Evolutionary conservation across 2,888 invertebrate genomes (phyloP), one percentile per base, ranked within the genome.

Genomic region (Caenorhabditis angaria): DNA sequence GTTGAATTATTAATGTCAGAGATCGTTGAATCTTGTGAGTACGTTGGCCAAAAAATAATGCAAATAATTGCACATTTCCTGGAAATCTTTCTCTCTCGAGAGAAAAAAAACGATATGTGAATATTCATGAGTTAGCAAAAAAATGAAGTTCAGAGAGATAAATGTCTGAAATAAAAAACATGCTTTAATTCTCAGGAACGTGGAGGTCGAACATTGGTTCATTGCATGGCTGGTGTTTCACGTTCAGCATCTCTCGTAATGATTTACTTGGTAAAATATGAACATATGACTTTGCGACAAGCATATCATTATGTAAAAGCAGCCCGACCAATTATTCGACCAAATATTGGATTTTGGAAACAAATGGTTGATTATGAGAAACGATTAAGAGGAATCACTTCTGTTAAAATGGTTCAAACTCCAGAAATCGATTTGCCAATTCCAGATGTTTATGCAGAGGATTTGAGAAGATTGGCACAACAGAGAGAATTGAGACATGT

Each of bases 141-240:
- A 27, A 53, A 27, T 25, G 60, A n/a, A 14, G 22, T 25, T 22
- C n/a, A 20, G 8, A 20, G 53, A 53, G 3, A 18, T 5, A 41
- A 14, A 12, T 10, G 6, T 50, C 50, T 22, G 6, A 24, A 22
- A 20, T 8, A 50, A 50, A 50, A 24, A 22, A 14, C 2, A 8
- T 24, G 22, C 10, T 54, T 54, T 24, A 51, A 18, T 48, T 70
- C 77, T 54, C 61, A 84, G 82, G 87, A 88, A n/a, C 69, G 81
- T 24, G 87, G 87, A 54, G 93, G 94, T 55, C 91, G 91, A 72
- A 92, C 92, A 0, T 88, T 95, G 77, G 92, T 95, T 0, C 95
- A 95, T 87, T 95, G 95, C 87, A 93, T 94, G 22, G 94, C 94
- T 0, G 95, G 95, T 0, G 93, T 94, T 2, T 93, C 93, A 77